Evolutionary conservation across 2,888 invertebrate species (phyloP).

Genomic region (Fragum fragum): DNA sequence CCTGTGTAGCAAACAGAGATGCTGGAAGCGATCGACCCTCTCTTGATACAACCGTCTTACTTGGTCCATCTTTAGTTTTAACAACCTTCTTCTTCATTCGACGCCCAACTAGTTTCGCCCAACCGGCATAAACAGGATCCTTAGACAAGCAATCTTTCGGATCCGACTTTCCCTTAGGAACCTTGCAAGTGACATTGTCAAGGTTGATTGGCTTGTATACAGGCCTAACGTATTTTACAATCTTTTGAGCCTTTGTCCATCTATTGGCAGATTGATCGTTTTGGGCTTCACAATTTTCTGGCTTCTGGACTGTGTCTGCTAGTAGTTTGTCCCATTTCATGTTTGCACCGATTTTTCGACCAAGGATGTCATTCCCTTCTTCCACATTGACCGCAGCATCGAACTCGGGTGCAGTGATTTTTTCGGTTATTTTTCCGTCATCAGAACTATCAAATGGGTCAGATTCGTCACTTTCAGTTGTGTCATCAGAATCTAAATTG

Average conservation of each 20-base stretch:
- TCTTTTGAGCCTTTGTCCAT: slow-evolving; percentile 34
- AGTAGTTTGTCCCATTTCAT: slow-evolving; percentile 13
- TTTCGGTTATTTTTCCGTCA: background rate
- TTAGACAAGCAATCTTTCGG: slow-evolving; percentile 59
- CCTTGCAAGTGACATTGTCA: slow-evolving; percentile 47
- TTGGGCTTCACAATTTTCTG: background rate
- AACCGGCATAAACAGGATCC: slow-evolving; percentile 54
- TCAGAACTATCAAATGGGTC: slow-evolving; percentile 13
- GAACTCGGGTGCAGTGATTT: background rate
- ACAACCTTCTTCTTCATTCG: slow-evolving; percentile 36
- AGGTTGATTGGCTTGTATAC: slow-evolving; percentile 56
- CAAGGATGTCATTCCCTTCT: background rate
- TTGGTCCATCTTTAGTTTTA: slow-evolving; percentile 16
- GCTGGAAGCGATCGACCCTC: slow-evolving; percentile 49
- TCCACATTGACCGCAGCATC: background rate
- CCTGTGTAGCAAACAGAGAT: slow-evolving; percentile 14
- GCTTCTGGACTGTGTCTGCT: background rate
- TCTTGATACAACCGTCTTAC: slow-evolving; percentile 38
- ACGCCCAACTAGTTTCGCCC: slow-evolving; percentile 61
- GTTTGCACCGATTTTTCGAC: slow-evolving; percentile 25
- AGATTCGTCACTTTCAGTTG: slow-evolving; percentile 2
- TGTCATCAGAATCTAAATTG: background rate
- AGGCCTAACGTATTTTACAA: slow-evolving; percentile 39
- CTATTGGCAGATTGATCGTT: background rate
- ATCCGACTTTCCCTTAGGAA: slow-evolving; percentile 57